Evolutionary conservation across 2,797 vertebrate species (phyloP), one percentile per base, ranked within the genome.

Genomic region (Chelon auratus): DNA sequence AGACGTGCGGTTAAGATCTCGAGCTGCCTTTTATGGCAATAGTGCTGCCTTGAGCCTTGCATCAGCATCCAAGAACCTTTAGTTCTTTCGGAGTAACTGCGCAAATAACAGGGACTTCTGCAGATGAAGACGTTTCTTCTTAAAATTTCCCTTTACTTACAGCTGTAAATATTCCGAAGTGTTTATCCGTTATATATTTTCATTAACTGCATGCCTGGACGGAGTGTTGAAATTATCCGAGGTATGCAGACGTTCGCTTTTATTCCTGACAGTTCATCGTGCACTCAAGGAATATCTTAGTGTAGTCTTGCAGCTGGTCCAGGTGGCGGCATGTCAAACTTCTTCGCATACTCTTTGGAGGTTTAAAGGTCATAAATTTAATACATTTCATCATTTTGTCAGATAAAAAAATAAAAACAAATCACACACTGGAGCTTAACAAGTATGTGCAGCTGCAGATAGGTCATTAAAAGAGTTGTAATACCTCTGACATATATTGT

Each of bases 21-120:
- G 59, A 78, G 77, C 87, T 89, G 72, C 93, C 93, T 94, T 94
- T 93, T 93, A 94, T 88, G 94, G 93, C 75, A 92, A 91, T 90
- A 86, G 66, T 58, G 52, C 74, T 63, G 85, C 78, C 30, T 33
- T 24, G 80, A 80, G 80, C 62, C 53, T 47, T 60, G 75, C 81
- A 71, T 74, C 80, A 86, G 85, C 87, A 90, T 81, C 79, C 85
- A 78, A 84, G 73, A 77, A 89, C 65, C 80, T 83, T 22, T 62
- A 60, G 80, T 72, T 82, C 67, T 69, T 68, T 6, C 7, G 36
- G 77, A 86, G 62, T 39, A 68, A 52, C 51, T 65, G 45, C 62
- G 72, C 40, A 70, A 72, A 75, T 73, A 69, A 73, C 73, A 69
- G 20, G 5, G 18, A 43, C 36, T 75, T 75, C 43, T 43, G 59